These are phyloP conservation scores for Sander vitreus DNA, from an alignment of 2,113 vertebrate species.

Conservation along the genomic window DNA sequence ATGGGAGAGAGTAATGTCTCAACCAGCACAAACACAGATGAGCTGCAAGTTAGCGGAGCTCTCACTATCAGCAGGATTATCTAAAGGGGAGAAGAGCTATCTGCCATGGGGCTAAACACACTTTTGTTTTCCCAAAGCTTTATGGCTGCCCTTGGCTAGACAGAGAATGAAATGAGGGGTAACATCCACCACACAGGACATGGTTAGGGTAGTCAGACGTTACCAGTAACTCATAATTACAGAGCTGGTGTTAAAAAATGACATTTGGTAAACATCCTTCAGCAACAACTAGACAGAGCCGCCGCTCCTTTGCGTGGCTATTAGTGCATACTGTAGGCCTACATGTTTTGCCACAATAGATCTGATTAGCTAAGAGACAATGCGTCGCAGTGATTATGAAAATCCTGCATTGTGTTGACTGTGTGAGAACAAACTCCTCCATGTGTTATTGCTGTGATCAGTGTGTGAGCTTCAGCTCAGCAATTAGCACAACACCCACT, in stretches of 20 bases:
- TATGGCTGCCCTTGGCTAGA: conserved; percentile 61
- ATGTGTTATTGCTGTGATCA: conserved; percentile 27
- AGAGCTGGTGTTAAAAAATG: conserved; percentile 12
- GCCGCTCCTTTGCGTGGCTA: conserved; percentile 18
- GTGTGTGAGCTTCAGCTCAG: conserved; percentile 31
- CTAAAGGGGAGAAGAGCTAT: conserved; percentile 64
- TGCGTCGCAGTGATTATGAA: background rate
- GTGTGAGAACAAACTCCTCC: conserved; percentile 33
- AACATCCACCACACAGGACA: conserved; percentile 51
- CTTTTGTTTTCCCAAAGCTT: conserved; percentile 76
- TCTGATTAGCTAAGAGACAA: conserved; percentile 8
- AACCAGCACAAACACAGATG: conserved; percentile 78
- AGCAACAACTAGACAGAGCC: conserved; percentile 14
- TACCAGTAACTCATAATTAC: conserved; percentile 53
- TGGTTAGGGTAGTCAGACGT: conserved; percentile 26
- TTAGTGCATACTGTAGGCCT: background rate
- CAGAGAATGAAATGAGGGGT: conserved; percentile 44
- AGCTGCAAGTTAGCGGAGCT: conserved; percentile 52
- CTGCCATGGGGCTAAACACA: conserved; percentile 58
- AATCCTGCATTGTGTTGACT: conserved; percentile 24
- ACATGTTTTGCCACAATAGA: conserved; percentile 5
- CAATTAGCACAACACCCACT: conserved; percentile 57
- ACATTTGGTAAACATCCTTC: conserved; percentile 53
- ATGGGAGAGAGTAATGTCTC: conserved; percentile 75
- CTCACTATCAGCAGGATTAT: conserved; percentile 70